These are phyloP conservation scores for Scaeva pyrastri DNA, from an alignment of 2,888 invertebrate genomes.

Conservation along the genomic window DNA sequence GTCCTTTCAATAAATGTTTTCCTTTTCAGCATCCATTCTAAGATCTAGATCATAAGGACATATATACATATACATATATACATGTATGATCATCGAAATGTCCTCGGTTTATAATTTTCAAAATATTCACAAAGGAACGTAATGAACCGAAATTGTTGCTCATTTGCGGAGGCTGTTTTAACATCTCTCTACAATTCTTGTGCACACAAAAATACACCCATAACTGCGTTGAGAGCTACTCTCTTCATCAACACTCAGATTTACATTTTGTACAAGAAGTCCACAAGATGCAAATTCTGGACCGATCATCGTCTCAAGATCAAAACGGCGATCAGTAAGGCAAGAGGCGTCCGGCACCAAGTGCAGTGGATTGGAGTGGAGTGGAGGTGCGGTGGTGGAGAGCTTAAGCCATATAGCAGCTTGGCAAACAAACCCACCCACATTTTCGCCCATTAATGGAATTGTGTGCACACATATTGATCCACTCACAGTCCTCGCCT, in stretches of 20 bases:
- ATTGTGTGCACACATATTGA: conserved; percentile 72
- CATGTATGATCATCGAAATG: background rate
- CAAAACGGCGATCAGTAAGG: no score
- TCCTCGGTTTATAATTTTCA: background rate
- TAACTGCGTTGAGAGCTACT: conserved; percentile 6
- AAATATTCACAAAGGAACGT: conserved; percentile 23
- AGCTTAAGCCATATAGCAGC: conserved; percentile 25
- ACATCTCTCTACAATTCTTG: conserved; percentile 9
- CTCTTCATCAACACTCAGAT: conserved; percentile 61
- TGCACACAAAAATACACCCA: conserved; percentile 31
- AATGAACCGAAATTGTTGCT: conserved; percentile 42
- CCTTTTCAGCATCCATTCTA: no score
- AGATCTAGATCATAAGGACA: no score
- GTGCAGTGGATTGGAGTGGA: no score
- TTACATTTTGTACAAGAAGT: conserved; percentile 50
- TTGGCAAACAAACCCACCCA: conserved; percentile 72
- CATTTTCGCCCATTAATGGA: conserved; percentile 74
- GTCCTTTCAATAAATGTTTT: no score
- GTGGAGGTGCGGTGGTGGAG: background rate
- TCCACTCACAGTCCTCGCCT: conserved; percentile 61
- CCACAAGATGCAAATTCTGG: background rate
- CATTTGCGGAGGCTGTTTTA: conserved; percentile 40
- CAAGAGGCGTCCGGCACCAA: no score
- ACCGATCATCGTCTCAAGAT: background rate
- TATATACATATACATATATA: no score